A percentile compares a stretch with the other conserved stretches of the same genome.
These are phyloP conservation scores for Eublepharis macularius DNA, from an alignment of 2,113 vertebrate species.

Conservation along the genomic window DNA sequence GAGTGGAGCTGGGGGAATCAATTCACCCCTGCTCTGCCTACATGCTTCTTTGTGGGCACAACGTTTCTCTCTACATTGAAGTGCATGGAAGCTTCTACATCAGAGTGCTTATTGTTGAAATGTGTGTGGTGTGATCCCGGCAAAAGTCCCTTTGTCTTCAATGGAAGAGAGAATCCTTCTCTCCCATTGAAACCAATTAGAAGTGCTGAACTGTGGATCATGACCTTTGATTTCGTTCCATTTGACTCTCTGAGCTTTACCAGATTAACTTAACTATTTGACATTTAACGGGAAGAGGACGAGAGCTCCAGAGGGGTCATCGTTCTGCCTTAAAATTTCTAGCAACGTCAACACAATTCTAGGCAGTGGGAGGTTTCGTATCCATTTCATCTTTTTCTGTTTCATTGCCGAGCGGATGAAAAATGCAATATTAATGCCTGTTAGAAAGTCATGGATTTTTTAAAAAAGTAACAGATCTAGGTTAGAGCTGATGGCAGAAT, in stretches of 20 bases:
- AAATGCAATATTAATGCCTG: neutral
- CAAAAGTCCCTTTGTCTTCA: neutral
- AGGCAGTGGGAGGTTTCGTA: too few relatives aligned
- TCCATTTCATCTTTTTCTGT: too few relatives aligned
- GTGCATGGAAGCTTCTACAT: neutral
- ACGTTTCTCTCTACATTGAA: neutral
- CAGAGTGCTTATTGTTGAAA: neutral
- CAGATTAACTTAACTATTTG: neutral
- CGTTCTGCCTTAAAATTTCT: too few relatives aligned
- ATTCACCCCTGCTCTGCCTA: neutral
- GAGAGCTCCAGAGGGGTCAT: too few relatives aligned
- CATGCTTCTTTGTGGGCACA: neutral
- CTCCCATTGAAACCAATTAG: neutral
- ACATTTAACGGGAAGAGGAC: neutral
- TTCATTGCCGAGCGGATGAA: too few relatives aligned
- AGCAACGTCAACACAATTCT: too few relatives aligned
- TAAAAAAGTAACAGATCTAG: slow-evolving; percentile 40
- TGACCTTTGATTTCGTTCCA: neutral
- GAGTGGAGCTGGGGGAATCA: too few relatives aligned
- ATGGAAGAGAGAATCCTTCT: neutral
- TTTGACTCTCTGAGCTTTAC: neutral
- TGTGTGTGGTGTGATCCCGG: neutral
- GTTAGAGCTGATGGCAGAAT: slow-evolving; percentile 45
- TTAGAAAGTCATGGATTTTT: slow-evolving; percentile 31
- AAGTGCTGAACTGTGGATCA: neutral